A percentile compares a stretch with the other conserved stretches of the same genome.
These are phyloP conservation scores for Sinhomidia bicolor DNA, from an alignment of 2,888 invertebrate genomes.

Conservation along the genomic window DNA sequence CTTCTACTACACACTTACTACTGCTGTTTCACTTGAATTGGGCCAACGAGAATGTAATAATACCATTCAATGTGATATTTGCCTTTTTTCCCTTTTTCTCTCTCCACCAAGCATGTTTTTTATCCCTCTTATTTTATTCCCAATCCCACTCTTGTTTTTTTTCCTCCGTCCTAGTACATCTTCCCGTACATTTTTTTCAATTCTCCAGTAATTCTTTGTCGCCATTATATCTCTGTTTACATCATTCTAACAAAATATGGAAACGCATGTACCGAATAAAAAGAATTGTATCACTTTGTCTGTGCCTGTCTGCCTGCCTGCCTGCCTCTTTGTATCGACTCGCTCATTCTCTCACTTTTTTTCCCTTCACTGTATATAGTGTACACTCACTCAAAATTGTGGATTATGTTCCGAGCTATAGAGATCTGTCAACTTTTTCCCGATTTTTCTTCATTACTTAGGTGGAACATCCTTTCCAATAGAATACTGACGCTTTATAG, in stretches of 20 bases:
- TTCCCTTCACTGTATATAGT: neutral
- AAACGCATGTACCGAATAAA: conserved; percentile 52
- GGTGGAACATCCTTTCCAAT: conserved; percentile 38
- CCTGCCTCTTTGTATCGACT: neutral
- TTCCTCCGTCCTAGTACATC: conserved; percentile 11
- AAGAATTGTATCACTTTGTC: conserved; percentile 30
- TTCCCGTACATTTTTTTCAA: conserved; percentile 46
- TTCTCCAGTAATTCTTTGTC: conserved; percentile 66
- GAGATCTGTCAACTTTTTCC: conserved; percentile 57
- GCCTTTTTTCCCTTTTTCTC: conserved; percentile 72
- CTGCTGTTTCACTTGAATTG: conserved; percentile 57
- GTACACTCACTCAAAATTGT: conserved; percentile 50
- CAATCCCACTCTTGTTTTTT: conserved; percentile 40
- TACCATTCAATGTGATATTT: conserved; percentile 71
- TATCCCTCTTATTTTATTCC: conserved; percentile 62
- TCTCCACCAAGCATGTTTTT: conserved; percentile 69
- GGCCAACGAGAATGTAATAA: conserved; percentile 74
- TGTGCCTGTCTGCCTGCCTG: neutral
- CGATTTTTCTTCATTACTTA: conserved; percentile 67
- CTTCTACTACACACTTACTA: too few species aligned
- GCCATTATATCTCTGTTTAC: conserved; percentile 65
- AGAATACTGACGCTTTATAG: neutral
- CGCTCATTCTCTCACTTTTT: neutral
- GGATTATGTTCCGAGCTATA: conserved; percentile 33
- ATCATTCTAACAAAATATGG: conserved; percentile 52